These are phyloP conservation scores for Datnioides undecimradiatus DNA, from an alignment of 2,113 vertebrate genomes.

Conservation along the genomic window DNA sequence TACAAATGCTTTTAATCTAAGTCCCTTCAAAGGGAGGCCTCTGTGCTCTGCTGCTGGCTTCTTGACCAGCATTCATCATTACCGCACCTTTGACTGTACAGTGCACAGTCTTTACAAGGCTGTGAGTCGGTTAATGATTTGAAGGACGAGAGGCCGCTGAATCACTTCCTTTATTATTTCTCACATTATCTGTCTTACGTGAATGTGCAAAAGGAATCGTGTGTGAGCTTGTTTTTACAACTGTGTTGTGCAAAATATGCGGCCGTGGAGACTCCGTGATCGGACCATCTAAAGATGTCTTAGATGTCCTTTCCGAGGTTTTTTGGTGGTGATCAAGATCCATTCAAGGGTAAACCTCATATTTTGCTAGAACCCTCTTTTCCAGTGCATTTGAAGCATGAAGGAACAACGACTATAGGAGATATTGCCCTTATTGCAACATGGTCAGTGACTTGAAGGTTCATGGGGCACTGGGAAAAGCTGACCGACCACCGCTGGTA, in stretches of 20 bases:
- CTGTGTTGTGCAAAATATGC: background rate
- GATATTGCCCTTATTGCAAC: background rate
- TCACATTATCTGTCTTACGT: background rate
- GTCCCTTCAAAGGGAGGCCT: slow-evolving; percentile 25
- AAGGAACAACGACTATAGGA: background rate
- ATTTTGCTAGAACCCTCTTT: background rate
- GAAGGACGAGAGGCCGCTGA: background rate
- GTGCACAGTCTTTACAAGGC: slow-evolving; percentile 4
- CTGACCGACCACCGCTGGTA: background rate
- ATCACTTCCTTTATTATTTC: background rate
- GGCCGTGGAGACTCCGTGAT: background rate
- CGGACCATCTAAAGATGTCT: background rate
- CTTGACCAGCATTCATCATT: slow-evolving; percentile 18
- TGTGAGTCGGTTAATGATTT: background rate
- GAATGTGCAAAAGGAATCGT: background rate
- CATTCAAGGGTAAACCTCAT: background rate
- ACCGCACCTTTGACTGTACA: background rate
- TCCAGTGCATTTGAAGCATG: background rate
- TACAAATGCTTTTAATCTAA: slow-evolving; percentile 40
- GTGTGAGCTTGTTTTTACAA: background rate
- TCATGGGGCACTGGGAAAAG: background rate
- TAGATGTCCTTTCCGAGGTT: background rate
- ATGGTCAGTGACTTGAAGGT: background rate
- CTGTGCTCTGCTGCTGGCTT: background rate
- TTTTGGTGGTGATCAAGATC: background rate